Evolutionary conservation across 2,797 vertebrate species (phyloP).

Genomic region (Ptychadena robeensis): DNA sequence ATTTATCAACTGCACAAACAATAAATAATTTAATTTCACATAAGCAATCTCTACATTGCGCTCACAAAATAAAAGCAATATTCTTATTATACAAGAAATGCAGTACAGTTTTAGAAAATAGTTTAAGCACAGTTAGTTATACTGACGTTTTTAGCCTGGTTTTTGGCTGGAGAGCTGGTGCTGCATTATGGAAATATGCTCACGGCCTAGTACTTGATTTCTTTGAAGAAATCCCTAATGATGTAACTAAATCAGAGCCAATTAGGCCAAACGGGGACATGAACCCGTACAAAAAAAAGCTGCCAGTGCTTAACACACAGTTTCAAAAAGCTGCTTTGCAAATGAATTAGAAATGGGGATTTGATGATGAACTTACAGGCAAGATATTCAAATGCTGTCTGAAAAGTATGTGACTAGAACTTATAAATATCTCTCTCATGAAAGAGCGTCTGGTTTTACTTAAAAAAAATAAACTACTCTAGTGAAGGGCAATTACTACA

Average conservation of each 20-base stretch:
- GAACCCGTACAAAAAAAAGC: constrained; percentile 64
- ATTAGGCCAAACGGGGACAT: constrained; percentile 64
- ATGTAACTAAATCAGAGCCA: constrained; percentile 66
- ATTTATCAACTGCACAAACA: not conserved
- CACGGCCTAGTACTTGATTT: constrained; percentile 56
- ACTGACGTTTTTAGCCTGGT: constrained; percentile 39
- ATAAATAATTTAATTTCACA: not conserved
- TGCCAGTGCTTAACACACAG: constrained; percentile 63
- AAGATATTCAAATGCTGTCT: constrained; percentile 56
- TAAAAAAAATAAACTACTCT: not conserved
- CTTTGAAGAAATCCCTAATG: constrained; percentile 63
- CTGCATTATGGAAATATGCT: constrained; percentile 46
- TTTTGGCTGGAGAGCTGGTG: constrained; percentile 55
- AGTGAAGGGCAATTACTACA: not conserved
- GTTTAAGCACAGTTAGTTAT: constrained; percentile 35
- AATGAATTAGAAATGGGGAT: constrained; percentile 60
- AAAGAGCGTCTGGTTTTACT: constrained; percentile 36
- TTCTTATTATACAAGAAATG: not conserved
- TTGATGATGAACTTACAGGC: constrained; percentile 56
- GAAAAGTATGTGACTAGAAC: constrained; percentile 59
- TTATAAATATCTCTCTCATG: constrained; percentile 36
- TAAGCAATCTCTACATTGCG: not conserved
- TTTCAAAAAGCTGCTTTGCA: constrained; percentile 59
- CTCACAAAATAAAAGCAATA: not conserved
- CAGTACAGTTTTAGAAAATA: constrained; percentile 32